phyloP scores from a whole-genome alignment of 2,888 invertebrate species.

The Nipponacmea schrenckii region DNA sequence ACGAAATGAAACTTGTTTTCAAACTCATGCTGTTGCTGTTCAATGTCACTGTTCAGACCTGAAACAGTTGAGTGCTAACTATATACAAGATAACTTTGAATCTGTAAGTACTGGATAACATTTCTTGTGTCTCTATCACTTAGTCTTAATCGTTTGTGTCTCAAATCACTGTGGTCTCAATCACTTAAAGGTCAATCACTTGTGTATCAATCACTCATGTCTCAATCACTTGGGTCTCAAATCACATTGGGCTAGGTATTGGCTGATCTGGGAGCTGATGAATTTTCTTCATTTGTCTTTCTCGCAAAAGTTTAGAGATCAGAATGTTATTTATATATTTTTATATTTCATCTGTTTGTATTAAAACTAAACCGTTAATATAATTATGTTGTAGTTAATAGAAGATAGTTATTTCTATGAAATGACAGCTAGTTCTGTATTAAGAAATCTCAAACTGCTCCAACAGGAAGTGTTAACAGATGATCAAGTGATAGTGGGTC shows the following conservation, averaged over 20 bases:
- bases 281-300: too few relatives aligned
- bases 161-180: too few relatives aligned
- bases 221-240: too few relatives aligned
- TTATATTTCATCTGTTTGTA: too few relatives aligned
- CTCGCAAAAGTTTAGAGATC: too few relatives aligned
- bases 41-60: constrained; percentile 31
- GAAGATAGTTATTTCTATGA: constrained; percentile 36
- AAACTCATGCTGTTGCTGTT: constrained; percentile 30
- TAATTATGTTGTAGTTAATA: constrained; percentile 29
- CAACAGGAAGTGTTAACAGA: constrained; percentile 30
- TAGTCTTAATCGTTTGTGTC: too few relatives aligned
- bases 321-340: too few relatives aligned
- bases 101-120: constrained; percentile 28
- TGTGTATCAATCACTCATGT: too few relatives aligned
- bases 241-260: too few relatives aligned
- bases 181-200: too few relatives aligned
- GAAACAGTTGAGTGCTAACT: constrained; percentile 28
- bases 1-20: constrained; percentile 36
- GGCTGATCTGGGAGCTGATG: too few relatives aligned
- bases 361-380: too few relatives aligned
- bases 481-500: constrained; percentile 30
- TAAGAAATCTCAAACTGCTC: constrained; percentile 28
- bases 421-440: constrained; percentile 23
- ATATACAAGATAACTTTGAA: constrained; percentile 36
- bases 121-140: neutral